Evolutionary conservation across 2,888 invertebrate genomes (phyloP), one percentile per base, ranked within the genome.

Genomic region (Dasysyrphus albostriatus): DNA sequence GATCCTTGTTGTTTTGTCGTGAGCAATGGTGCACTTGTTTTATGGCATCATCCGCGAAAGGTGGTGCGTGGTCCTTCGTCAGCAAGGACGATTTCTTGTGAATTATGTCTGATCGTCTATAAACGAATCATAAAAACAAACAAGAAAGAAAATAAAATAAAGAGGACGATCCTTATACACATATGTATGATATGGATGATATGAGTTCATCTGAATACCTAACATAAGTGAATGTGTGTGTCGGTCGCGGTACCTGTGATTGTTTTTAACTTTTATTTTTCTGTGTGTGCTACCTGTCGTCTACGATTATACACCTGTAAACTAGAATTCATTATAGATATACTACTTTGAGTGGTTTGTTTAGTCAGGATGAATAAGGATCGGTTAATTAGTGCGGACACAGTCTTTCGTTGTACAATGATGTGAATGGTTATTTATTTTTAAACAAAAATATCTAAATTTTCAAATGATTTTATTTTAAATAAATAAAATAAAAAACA

Each of bases 11-110:
- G 49, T 14, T 69, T 24, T 54, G n/a, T 19, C 24, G 49, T 67
- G 56, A 72, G 39, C 58, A 34, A 75, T 80, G 72, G 54, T 84
- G 83, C 79, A 75, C 79, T 80, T 84, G 75, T 79, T 79, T 84
- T 75, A 84, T 72, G 75, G 75, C 65, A 72, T 70, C 63, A 63
- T 78, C 69, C 83, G 72, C 73, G 76, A 78, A 74, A 69, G 49
- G 63, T 56, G 63, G 61, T 78, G 47, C 42, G 37, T 69, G 32
- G 37, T 83, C 19, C 58, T 49, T 56, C 63, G 16, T 56, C 63
- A 63, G 63, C 49, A 69, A 49, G 67, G 63, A 59, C 63, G 19
- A 76, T 70, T 58, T 69, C 61, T 75, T 54, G 51, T 75, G 77
- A 77, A 70, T 58, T 65, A 39, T 59, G 24, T 47, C 72, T 58